Evolutionary conservation across 2,113 vertebrate genomes (phyloP).

Genomic region (Sinocyclocheilus rhinocerous): DNA sequence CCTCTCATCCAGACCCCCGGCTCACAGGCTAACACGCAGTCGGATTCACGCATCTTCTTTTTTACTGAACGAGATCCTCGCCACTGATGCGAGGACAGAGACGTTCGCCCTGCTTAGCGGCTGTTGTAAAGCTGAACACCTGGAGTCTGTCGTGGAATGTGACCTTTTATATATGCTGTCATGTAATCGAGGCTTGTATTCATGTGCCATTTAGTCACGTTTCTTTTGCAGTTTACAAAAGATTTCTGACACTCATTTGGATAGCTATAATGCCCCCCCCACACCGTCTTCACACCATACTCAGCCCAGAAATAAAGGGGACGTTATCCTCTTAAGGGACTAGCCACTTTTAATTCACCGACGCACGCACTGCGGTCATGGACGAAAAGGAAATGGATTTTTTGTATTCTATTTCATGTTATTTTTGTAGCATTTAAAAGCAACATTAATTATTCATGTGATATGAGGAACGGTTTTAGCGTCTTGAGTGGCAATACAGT

Average conservation of each 20-base stretch:
- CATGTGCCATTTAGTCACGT: slow-evolving; percentile 53
- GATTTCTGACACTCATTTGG: slow-evolving; percentile 19
- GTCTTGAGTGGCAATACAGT: slow-evolving; percentile 47
- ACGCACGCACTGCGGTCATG: slow-evolving; percentile 44
- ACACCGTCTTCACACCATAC: neutral
- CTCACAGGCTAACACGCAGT: neutral
- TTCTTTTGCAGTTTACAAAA: slow-evolving; percentile 4
- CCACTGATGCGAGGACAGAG: neutral
- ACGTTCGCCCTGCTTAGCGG: neutral
- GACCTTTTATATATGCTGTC: slow-evolving; percentile 33
- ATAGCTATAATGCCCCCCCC: slow-evolving; percentile 16
- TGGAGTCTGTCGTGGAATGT: slow-evolving; percentile 36
- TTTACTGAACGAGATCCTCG: neutral
- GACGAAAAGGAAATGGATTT: slow-evolving; percentile 65
- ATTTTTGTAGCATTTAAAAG: slow-evolving; percentile 83
- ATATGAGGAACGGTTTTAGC: slow-evolving; percentile 73
- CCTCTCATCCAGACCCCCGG: slow-evolving; percentile 51
- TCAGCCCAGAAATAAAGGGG: slow-evolving; percentile 1
- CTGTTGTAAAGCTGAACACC: slow-evolving; percentile 23
- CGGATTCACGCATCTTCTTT: neutral
- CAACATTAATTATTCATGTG: slow-evolving; percentile 76
- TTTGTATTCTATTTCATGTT: slow-evolving; percentile 73
- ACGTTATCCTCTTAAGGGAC: neutral
- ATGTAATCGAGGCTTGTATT: slow-evolving; percentile 33
- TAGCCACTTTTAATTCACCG: slow-evolving; percentile 55